phyloP scores from a whole-genome alignment of 2,888 invertebrate species.

The Parascotia fuliginaria region DNA sequence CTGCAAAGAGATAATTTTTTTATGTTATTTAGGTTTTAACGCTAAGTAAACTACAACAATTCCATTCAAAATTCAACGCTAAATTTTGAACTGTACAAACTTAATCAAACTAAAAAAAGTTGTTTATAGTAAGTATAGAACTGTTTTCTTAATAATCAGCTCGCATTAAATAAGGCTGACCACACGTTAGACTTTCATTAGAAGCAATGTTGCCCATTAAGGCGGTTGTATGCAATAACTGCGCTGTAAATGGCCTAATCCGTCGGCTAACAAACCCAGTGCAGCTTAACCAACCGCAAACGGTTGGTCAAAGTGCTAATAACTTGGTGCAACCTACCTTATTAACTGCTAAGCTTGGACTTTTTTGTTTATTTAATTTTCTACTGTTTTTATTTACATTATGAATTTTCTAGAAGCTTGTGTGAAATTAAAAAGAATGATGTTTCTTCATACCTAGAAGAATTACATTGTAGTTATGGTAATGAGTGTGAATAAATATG shows the following conservation, averaged over 20 bases:
- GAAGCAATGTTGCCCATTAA: slow-evolving; percentile 6
- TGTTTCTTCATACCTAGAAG: too few species aligned
- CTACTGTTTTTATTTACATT: not conserved
- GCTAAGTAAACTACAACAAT: too few species aligned
- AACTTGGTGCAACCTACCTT: slow-evolving; percentile 33
- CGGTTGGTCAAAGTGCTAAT: slow-evolving; percentile 25
- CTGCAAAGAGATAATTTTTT: too few species aligned
- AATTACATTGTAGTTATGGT: too few species aligned
- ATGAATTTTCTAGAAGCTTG: not conserved
- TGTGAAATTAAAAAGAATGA: too few species aligned
- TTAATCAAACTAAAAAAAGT: not conserved
- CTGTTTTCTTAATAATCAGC: not conserved
- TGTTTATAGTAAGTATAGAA: not conserved
- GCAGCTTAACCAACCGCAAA: slow-evolving; percentile 22
- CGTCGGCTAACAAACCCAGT: slow-evolving; percentile 23
- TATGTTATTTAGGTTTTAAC: too few species aligned
- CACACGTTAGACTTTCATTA: slow-evolving; percentile 30
- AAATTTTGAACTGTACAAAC: too few species aligned
- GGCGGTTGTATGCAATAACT: slow-evolving; percentile 24
- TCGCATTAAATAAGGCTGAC: slow-evolving; percentile 11
- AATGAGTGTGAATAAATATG: too few species aligned
- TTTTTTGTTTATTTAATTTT: not conserved
- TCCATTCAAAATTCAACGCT: too few species aligned
- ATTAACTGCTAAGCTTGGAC: slow-evolving; percentile 1
- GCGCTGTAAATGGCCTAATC: slow-evolving; percentile 27